Conservation (phyloP, 2,113 vertebrate genomes). For the Anguilla rostrata region DNA sequence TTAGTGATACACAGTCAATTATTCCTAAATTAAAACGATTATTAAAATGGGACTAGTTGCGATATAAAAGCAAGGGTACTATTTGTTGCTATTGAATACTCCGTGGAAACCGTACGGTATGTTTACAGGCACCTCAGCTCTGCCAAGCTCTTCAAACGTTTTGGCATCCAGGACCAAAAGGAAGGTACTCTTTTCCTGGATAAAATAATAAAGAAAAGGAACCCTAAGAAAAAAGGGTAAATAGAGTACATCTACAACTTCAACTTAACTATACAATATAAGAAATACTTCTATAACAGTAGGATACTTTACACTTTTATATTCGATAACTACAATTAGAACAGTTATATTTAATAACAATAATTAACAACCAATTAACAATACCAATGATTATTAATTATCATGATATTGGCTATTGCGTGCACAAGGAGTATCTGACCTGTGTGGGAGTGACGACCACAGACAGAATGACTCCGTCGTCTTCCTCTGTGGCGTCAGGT, state of each 20-base stretch:
- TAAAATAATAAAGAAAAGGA: conserved; percentile 24
- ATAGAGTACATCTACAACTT: no score
- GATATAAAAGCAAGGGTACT: not conserved
- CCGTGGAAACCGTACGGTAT: conserved; percentile 92
- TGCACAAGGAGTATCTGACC: conserved; percentile 46
- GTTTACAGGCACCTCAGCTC: conserved; percentile 82
- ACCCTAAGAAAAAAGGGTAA: not conserved
- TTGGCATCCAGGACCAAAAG: conserved; percentile 86
- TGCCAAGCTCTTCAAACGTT: conserved; percentile 81
- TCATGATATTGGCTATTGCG: conserved; percentile 51
- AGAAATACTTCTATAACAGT: no score
- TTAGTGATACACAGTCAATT: no score
- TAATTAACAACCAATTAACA: no score
- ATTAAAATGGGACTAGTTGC: no score
- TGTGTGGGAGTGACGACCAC: conserved; percentile 81
- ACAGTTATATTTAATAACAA: no score
- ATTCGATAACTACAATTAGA: no score
- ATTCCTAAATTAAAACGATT: no score
- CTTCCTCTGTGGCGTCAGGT: conserved; percentile 77
- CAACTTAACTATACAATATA: no score
- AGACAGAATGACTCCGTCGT: conserved; percentile 86
- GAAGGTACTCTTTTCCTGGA: conserved; percentile 81
- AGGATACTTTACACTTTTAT: no score
- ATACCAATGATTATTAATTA: conserved; percentile 28
- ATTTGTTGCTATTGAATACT: conserved; percentile 67